Conservation (phyloP, 2,113 vertebrate genomes). For the Entosphenus tridentatus region DNA sequence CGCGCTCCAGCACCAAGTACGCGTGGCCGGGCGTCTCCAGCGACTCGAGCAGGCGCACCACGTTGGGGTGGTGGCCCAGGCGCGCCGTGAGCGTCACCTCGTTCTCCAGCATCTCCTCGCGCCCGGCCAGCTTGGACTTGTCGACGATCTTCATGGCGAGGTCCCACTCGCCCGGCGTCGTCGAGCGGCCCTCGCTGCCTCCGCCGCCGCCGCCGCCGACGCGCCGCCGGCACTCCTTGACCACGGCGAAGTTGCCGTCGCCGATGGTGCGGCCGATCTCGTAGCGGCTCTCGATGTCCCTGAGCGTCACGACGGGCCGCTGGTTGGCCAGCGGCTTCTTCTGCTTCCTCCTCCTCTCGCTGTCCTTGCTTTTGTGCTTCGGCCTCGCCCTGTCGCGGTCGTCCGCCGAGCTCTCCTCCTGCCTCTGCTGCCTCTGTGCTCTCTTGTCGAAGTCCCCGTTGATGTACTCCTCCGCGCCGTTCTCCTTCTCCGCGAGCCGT, state of each 20-base stretch:
- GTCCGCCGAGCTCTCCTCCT: neutral
- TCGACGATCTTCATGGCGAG: constrained; percentile 77
- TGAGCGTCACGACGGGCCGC: neutral
- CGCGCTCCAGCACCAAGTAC: constrained; percentile 70
- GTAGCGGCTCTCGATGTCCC: constrained; percentile 28
- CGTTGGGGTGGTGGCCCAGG: constrained; percentile 52
- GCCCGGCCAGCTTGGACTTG: constrained; percentile 57
- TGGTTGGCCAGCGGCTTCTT: neutral
- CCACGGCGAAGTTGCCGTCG: constrained; percentile 79
- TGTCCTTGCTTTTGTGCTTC: constrained; percentile 4
- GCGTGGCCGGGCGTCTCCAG: constrained; percentile 53
- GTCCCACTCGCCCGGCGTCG: constrained; percentile 18
- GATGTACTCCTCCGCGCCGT: too few species aligned
- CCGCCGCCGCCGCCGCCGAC: neutral
- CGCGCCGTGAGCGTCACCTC: constrained; percentile 60
- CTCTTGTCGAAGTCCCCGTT: too few species aligned
- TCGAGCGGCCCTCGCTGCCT: neutral
- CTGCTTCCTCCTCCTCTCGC: neutral
- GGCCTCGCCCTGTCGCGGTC: neutral
- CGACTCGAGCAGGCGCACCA: constrained; percentile 54
- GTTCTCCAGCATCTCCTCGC: constrained; percentile 80
- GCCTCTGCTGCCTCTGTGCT: neutral
- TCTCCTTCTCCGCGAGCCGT: too few species aligned
- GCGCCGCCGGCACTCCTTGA: constrained; percentile 44
- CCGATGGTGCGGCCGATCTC: constrained; percentile 55